These are phyloP conservation scores for Drosophila eohydei DNA, from an alignment of 2,888 invertebrate species.

Conservation along the genomic window DNA sequence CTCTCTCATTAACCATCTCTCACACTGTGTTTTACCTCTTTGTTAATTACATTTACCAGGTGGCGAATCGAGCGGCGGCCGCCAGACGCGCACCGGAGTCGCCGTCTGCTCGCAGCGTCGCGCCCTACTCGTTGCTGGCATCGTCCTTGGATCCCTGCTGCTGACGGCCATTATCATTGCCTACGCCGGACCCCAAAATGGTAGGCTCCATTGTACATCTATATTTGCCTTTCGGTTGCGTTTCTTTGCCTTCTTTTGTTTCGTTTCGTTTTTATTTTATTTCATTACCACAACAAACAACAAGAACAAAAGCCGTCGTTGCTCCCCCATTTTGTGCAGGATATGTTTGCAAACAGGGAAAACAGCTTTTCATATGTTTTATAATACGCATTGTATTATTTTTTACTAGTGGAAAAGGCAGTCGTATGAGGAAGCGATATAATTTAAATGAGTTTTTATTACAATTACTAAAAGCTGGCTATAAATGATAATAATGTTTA, in stretches of 20 bases:
- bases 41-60: conserved; percentile 83
- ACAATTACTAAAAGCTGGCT: not conserved
- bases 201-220: conserved; percentile 85
- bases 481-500: not conserved
- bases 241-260: conserved; percentile 35
- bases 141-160: conserved; percentile 92
- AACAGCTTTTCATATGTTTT: conserved; percentile 21
- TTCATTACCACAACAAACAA: conserved; percentile 52
- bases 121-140: conserved; percentile 92
- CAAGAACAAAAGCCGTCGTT: conserved; percentile 14
- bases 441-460: conserved; percentile 1
- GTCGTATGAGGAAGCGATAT: not conserved
- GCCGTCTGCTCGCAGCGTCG: conserved; percentile 95
- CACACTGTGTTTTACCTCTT: conserved; percentile 12
- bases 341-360: conserved; percentile 23
- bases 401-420: not conserved
- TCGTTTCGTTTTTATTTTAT: conserved; percentile 34
- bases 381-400: not conserved
- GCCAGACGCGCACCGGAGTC: conserved; percentile 87
- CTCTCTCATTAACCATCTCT: not conserved
- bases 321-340: conserved; percentile 22
- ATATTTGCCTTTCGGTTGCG: conserved; percentile 57
- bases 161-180: conserved; percentile 94
- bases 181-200: conserved; percentile 94
- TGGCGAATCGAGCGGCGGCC: conserved; percentile 84